Conservation (phyloP, 2,113 vertebrate species). For the Mobula birostris region DNA sequence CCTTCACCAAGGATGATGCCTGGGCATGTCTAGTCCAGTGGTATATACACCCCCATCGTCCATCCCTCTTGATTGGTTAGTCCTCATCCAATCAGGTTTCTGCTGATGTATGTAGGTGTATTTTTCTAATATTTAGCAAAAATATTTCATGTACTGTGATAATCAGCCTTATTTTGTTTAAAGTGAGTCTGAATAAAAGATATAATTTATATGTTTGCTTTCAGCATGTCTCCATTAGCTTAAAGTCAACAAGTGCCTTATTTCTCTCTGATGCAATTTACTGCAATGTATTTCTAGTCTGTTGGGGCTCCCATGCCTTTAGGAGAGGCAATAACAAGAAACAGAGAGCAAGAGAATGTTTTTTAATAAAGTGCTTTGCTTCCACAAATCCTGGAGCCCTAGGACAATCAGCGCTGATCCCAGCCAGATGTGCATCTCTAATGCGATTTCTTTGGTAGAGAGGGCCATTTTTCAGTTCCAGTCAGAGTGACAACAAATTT, state of each 20-base stretch:
- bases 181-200: background rate
- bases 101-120: too few species aligned
- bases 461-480: background rate
- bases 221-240: background rate
- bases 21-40: too few species aligned
- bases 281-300: too few species aligned
- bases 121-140: too few species aligned
- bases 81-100: too few species aligned
- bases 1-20: too few species aligned
- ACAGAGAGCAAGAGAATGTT: background rate
- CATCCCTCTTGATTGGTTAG: too few species aligned
- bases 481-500: background rate
- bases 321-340: background rate
- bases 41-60: too few species aligned
- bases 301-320: too few species aligned
- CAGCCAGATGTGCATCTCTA: background rate
- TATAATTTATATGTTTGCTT: background rate
- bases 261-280: background rate
- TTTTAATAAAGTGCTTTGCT: background rate
- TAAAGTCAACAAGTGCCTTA: background rate
- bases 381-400: background rate
- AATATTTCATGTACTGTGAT: background rate
- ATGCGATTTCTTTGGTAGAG: background rate
- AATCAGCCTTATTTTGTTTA: background rate
- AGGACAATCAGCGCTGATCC: background rate